These are phyloP conservation scores for Melanchra persicariae DNA, from an alignment of 2,888 invertebrate species.

Conservation along the genomic window DNA sequence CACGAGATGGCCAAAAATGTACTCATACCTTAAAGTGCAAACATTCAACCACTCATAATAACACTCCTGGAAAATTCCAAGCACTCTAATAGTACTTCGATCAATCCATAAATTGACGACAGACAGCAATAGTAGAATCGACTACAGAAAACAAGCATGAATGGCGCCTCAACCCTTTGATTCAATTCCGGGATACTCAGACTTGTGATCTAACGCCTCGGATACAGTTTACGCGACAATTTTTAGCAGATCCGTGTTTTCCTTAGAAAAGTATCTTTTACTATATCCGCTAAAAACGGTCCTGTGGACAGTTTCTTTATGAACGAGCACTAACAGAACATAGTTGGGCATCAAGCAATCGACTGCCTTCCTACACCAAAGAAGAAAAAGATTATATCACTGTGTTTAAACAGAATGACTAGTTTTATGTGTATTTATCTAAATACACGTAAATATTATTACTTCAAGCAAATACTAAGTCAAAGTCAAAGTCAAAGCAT, in stretches of 20 bases:
- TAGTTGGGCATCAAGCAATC: background rate
- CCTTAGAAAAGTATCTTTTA: background rate
- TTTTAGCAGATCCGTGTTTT: background rate
- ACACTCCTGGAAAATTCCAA: slow-evolving; percentile 35
- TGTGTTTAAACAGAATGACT: background rate
- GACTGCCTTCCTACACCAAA: background rate
- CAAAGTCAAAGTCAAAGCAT: no score
- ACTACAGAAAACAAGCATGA: slow-evolving; percentile 45
- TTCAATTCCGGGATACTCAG: slow-evolving; percentile 33
- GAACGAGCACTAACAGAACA: background rate
- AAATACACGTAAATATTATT: background rate
- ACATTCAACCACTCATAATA: background rate
- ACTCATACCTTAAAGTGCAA: background rate
- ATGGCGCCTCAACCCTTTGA: slow-evolving; percentile 36
- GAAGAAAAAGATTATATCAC: background rate
- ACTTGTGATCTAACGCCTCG: no score
- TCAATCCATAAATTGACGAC: slow-evolving; percentile 35
- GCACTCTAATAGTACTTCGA: slow-evolving; percentile 18
- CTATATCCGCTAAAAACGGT: background rate
- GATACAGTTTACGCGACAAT: background rate
- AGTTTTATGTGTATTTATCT: background rate
- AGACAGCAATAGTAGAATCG: slow-evolving; percentile 32
- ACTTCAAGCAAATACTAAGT: background rate
- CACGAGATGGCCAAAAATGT: background rate
- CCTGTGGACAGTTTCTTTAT: background rate